These are phyloP conservation scores for Chaetura pelagica DNA, from an alignment of 2,113 vertebrate genomes.

Conservation along the genomic window DNA sequence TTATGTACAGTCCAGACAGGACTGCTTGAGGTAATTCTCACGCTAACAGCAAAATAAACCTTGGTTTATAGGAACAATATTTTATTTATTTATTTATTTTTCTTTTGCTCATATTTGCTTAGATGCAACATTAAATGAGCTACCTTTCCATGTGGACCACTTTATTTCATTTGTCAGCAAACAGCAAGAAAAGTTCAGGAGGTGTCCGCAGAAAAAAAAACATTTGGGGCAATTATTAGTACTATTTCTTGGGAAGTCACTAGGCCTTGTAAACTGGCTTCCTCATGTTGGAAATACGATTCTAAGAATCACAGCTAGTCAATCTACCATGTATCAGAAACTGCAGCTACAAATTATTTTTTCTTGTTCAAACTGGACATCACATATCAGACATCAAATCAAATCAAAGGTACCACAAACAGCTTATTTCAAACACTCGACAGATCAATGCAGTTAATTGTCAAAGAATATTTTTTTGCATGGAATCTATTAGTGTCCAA, in stretches of 20 bases:
- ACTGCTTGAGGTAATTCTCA: background rate
- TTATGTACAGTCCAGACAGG: background rate
- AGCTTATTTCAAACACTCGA: background rate
- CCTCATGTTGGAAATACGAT: background rate
- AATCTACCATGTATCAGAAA: background rate
- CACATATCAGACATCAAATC: background rate
- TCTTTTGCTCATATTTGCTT: background rate
- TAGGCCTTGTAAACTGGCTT: background rate
- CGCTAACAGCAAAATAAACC: background rate
- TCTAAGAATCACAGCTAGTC: background rate
- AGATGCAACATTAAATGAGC: background rate
- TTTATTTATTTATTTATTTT: background rate
- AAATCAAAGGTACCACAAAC: background rate
- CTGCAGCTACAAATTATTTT: background rate
- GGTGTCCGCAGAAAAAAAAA: background rate
- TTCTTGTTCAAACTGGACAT: background rate
- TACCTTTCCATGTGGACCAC: background rate
- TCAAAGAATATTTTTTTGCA: background rate
- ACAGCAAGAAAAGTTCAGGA: background rate
- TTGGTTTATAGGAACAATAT: background rate
- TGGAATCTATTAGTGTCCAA: background rate
- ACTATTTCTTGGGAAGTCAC: background rate
- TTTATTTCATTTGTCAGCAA: background rate
- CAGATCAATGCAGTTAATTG: background rate
- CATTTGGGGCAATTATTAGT: background rate